These are phyloP conservation scores for Diadegma fenestrale DNA, from an alignment of 2,888 invertebrate genomes.

Conservation along the genomic window DNA sequence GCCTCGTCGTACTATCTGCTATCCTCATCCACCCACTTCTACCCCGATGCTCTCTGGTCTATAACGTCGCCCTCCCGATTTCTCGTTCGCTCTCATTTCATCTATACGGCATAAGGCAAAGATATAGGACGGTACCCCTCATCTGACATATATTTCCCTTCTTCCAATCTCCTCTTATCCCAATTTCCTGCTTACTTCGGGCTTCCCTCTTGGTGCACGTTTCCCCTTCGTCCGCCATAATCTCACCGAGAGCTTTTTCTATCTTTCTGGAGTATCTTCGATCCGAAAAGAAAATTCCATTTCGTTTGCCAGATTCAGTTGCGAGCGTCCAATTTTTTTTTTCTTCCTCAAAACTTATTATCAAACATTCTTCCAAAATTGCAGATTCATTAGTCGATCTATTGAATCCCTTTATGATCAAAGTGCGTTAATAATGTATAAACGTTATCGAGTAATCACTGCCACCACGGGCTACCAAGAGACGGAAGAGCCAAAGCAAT, in stretches of 20 bases:
- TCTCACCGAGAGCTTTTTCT: slow-evolving; percentile 37
- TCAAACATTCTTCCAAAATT: slow-evolving; percentile 1
- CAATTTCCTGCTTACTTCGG: slow-evolving; percentile 70
- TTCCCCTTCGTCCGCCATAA: slow-evolving; percentile 17
- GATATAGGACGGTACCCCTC: slow-evolving; percentile 16
- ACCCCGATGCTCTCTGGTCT: slow-evolving; percentile 46
- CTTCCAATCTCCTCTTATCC: slow-evolving; percentile 67
- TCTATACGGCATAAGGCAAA: slow-evolving; percentile 12
- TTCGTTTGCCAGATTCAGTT: not conserved
- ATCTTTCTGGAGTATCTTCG: slow-evolving; percentile 36
- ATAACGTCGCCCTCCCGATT: slow-evolving; percentile 38
- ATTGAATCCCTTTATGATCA: not conserved
- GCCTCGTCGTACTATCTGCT: slow-evolving; percentile 62
- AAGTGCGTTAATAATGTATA: slow-evolving; percentile 31
- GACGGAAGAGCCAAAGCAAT: not conserved
- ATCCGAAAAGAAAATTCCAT: slow-evolving; percentile 20
- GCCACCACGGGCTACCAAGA: not conserved
- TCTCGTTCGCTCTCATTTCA: slow-evolving; percentile 43
- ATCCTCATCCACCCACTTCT: slow-evolving; percentile 59
- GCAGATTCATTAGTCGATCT: slow-evolving; percentile 7
- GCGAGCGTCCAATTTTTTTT: slow-evolving; percentile 6
- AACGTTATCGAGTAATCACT: slow-evolving; percentile 39
- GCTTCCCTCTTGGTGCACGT: slow-evolving; percentile 52
- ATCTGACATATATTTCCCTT: slow-evolving; percentile 27
- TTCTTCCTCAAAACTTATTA: not conserved